Evolutionary conservation across 2,797 vertebrate species (phyloP), one percentile per base, ranked within the genome.

Genomic region (Cygnus olor): DNA sequence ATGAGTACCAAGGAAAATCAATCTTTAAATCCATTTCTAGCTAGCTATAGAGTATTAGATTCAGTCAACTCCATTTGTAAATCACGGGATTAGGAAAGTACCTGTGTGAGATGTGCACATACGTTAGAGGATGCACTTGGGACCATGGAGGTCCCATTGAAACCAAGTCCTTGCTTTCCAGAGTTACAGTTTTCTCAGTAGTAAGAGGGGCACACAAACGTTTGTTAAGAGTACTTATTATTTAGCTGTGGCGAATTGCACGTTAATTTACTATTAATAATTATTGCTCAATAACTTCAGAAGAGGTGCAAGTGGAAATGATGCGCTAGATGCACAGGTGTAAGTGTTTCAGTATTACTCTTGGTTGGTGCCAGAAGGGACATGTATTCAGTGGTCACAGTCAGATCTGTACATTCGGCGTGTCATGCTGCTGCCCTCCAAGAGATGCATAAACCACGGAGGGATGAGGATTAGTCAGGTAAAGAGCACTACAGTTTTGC

Each of bases 211-310:
- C 32, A 30, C 25, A 18, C 40, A 70, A 58, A n/a, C 14, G 14
- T 60, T 89, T 79, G 9, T 71, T 64, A 30, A 86, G 53, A 58
- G n/a, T 70, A 32, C 57, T 84, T 81, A 44, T 79, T 69, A 80
- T 34, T 44, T 81, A 77, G 54, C 34, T 91, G 38, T 34, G 87
- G 65, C 58, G 12, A 80, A 34, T 11, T 90, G 34, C 54, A 40
- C 63, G 27, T 47, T 87, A 85, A 81, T 73, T 93, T 84, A 30
- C 30, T 86, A n/a, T 88, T 84, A 90, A 63, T 71, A 88, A 49
- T 57, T 70, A 28, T 58, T 79, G 66, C n/a, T 81, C 15, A 47
- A 6, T 80, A 74, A 63, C 38, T 90, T 42, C 30, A 63, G 27
- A 34, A 51, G n/a, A 85, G 80, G 44, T 6, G 1, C 13, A 69